Evolutionary conservation across 1,140 invertebrate genomes (phyloP), one percentile per base, ranked within the genome.

Genomic region (Caerostris darwini): DNA sequence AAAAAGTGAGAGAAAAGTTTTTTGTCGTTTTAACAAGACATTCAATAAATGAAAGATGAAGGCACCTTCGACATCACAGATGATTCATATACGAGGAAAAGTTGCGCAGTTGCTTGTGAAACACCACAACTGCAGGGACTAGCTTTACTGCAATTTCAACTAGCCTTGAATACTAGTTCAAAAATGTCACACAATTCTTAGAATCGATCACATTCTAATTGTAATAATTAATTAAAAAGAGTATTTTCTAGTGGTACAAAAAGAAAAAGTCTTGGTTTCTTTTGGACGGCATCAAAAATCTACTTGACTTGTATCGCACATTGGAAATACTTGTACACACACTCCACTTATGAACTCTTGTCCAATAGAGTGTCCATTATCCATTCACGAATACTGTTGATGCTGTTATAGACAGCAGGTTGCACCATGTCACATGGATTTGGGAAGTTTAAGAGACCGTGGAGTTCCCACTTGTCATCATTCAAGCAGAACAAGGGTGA

Each of bases 61-160:
- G 56, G 61, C 82, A 92, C 77, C 3, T 69, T 69, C 82, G 56
- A 86, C 91, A 92, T 92, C 91, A 92, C 91, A 92, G 91, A 92
- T 92, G 91, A 92, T 57, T 69, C 83, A 17, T 69, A 86, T 53
- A 92, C n/a, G 58, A 56, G 90, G 59, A 92, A 81, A 58, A 61
- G 34, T 86, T 85, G 53, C 14, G 64, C 61, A 86, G 61, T 54
- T 92, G 91, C 82, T 69, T 19, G 50, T 17, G n/a, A 56, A 56
- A 10, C 82, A 14, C 14, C 54, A 85, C 83, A 85, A 59, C 90
- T 82, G 57, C 90, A 91, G 54, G 92, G 92, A 94, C 92, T 94
- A 94, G 92, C 69, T 88, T 94, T 61, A 88, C 86, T 81, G 92
- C 92, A 94, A 69, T 91, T 88, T 61, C 85, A 50, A 93, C 92